Base-by-base conservation (phyloP, 2,113 vertebrate genomes). In the Peromyscus maniculatus region DNA sequence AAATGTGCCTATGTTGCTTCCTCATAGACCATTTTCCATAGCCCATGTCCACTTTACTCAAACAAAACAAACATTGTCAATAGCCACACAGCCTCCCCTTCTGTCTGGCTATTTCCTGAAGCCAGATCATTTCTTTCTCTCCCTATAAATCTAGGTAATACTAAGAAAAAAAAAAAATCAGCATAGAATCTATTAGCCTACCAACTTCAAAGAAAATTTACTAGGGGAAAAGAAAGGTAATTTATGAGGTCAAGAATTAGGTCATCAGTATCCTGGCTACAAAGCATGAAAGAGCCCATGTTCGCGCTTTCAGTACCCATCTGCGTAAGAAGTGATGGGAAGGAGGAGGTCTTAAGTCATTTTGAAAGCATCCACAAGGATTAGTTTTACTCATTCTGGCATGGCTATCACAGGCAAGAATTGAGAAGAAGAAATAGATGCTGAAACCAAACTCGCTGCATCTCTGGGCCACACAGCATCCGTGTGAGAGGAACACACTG, bases 381-480 rank as follows among this genome's bases (percentile, higher is more conserved):
- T 97, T 97, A 97, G 8, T 96, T 55, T 90, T 96, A 96, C 92
- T 98, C 97, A 97, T 82, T 97, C 96, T 71, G 57, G 93, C 91
- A 97, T 26, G 84, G 91, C 94, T 95, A 96, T 93, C 96, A 97
- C 93, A 97, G 75, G 69, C 87, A 93, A 90, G 55, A 55, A 93
- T 39, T 92, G 28, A 94, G 96, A 97, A 95, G 97, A 97, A 97
- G 74, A 97, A 97, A 97, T 39, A 62, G 87, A 84, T 97, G 19
- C 91, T 88, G 84, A 82, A 96, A 98, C 94, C 95, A 97, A 88
- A 92, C 78, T 96, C 95, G 95, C 92, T 95, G 97, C 88, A 49
- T 97, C 94, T 97, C 96, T 96, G 92, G 98, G 97, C 94, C 92
- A 91, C 97, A 97, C 80, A 98, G 97, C 95, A 80, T 95, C 96